A percentile compares a stretch with the other conserved stretches of the same genome.
Conservation (phyloP, 2,113 vertebrate species). For the Panurus biarmicus region DNA sequence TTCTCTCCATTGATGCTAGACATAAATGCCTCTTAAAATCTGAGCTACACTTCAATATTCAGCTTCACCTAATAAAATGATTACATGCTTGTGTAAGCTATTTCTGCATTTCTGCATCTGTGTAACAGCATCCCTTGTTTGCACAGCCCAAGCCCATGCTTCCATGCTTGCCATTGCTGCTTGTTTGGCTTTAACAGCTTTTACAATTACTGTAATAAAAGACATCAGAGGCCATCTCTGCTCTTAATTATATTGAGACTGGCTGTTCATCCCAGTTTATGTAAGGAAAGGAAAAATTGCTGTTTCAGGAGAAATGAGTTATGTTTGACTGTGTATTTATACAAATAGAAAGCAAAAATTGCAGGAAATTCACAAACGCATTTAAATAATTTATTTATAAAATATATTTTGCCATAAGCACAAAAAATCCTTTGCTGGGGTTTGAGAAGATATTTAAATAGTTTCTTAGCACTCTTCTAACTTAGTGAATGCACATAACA, state of each 20-base stretch:
- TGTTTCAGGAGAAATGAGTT: neutral
- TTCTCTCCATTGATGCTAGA: neutral
- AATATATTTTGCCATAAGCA: neutral
- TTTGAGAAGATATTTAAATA: neutral
- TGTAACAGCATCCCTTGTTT: slow-evolving; percentile 31
- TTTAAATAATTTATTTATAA: neutral
- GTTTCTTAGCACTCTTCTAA: neutral
- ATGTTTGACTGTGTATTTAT: neutral
- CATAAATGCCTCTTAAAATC: neutral
- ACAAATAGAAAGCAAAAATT: neutral
- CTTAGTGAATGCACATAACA: neutral
- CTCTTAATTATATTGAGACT: neutral
- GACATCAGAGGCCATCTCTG: neutral
- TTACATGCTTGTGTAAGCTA: neutral
- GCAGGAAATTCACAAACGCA: neutral
- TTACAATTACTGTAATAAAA: neutral
- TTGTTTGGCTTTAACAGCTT: slow-evolving; percentile 19
- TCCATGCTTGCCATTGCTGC: neutral
- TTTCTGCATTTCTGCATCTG: neutral
- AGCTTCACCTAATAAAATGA: neutral
- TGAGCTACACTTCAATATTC: neutral
- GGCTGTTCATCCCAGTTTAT: neutral
- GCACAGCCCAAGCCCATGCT: neutral
- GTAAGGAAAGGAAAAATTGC: neutral
- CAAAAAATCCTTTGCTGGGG: neutral